Conservation (phyloP, 2,888 invertebrate genomes). For the Proisotoma minuta region DNA sequence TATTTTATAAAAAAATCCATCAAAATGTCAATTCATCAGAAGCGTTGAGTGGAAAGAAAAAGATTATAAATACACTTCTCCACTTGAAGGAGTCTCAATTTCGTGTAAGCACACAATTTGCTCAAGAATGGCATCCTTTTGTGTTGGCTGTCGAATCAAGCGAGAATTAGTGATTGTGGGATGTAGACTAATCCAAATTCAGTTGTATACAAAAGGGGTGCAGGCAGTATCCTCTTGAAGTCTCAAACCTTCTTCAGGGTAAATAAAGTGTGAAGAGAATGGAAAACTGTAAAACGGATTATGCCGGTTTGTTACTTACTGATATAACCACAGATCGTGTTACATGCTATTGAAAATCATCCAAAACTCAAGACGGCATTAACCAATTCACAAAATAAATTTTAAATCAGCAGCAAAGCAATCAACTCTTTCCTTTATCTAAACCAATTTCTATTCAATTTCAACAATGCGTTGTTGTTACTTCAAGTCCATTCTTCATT, state of each 20-base stretch:
- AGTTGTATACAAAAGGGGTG: not conserved
- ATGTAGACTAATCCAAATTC: not conserved
- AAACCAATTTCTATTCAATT: not conserved
- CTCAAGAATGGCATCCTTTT: too few relatives aligned
- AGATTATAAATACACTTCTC: not conserved
- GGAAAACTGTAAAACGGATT: constrained; percentile 43
- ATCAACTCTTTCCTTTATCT: constrained; percentile 16
- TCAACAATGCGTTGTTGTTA: not conserved
- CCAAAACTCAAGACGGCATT: constrained; percentile 9
- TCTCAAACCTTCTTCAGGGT: constrained; percentile 37
- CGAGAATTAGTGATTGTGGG: not conserved
- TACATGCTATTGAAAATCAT: constrained; percentile 20
- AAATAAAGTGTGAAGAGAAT: constrained; percentile 47
- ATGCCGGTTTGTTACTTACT: constrained; percentile 44
- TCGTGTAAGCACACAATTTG: not conserved
- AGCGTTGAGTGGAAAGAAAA: too few relatives aligned
- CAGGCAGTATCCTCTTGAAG: not conserved
- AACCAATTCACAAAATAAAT: constrained; percentile 12
- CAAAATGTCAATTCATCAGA: too few relatives aligned
- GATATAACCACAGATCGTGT: constrained; percentile 42
- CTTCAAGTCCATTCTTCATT: not conserved
- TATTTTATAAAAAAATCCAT: too few relatives aligned
- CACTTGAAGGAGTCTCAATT: not conserved
- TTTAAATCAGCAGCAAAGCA: constrained; percentile 8
- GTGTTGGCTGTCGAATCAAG: not conserved